Evolutionary conservation across 2,888 invertebrate genomes (phyloP).

Genomic region (Cryptus viduatorius): DNA sequence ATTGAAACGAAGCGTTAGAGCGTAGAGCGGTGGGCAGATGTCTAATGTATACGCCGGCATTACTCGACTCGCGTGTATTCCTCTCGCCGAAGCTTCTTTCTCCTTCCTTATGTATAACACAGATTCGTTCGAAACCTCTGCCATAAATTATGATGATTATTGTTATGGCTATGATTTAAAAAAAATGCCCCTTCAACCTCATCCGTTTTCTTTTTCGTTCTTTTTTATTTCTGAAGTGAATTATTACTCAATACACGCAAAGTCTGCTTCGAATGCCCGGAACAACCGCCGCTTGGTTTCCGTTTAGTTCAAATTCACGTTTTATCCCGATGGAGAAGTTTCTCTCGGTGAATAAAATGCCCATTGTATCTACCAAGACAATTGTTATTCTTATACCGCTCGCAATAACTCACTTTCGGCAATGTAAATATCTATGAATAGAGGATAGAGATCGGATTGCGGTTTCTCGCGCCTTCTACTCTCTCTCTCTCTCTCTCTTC

Average conservation of each 20-base stretch:
- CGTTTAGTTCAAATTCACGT: background rate
- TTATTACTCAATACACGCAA: background rate
- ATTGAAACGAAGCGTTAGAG: slow-evolving; percentile 52
- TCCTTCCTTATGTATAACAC: background rate
- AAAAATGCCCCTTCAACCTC: background rate
- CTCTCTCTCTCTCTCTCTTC: background rate
- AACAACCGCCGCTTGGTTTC: background rate
- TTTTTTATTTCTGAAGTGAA: background rate
- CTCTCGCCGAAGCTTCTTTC: background rate
- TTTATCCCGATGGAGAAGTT: background rate
- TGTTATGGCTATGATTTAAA: slow-evolving; percentile 23
- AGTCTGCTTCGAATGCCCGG: background rate
- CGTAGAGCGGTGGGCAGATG: slow-evolving; percentile 36
- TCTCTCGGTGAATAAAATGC: background rate
- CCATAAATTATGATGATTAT: slow-evolving; percentile 36
- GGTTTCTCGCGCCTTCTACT: slow-evolving; percentile 1
- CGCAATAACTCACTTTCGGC: background rate
- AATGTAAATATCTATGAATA: slow-evolving; percentile 29
- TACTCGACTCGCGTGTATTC: slow-evolving; percentile 15
- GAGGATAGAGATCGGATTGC: slow-evolving; percentile 12
- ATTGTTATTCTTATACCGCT: slow-evolving; percentile 10
- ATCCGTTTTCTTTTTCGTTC: background rate
- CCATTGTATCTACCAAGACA: background rate
- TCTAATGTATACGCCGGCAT: slow-evolving; percentile 47
- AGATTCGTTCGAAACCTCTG: slow-evolving; percentile 31